Conservation (phyloP, 2,888 invertebrate species). For the Beris morrisii region DNA sequence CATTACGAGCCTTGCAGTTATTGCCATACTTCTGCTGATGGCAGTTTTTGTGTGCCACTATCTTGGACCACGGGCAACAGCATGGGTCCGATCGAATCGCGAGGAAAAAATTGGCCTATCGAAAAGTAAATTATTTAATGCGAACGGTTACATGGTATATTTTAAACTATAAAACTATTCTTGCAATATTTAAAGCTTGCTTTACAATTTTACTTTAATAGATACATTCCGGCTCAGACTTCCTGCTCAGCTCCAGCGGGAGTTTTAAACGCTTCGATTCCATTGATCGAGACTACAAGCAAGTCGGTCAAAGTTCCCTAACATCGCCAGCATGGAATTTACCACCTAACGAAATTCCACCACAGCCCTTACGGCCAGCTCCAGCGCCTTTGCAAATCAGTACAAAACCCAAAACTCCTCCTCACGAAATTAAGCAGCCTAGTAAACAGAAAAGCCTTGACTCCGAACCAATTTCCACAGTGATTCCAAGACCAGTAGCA, state of each 20-base stretch:
- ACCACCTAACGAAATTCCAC: slow-evolving; percentile 60
- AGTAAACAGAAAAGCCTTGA: slow-evolving; percentile 35
- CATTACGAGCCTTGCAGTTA: slow-evolving; percentile 49
- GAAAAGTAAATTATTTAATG: slow-evolving; percentile 61
- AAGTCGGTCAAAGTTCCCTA: slow-evolving; percentile 56
- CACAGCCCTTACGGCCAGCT: slow-evolving; percentile 67
- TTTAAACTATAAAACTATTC: background rate
- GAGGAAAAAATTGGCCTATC: slow-evolving; percentile 57
- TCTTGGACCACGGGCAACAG: slow-evolving; percentile 51
- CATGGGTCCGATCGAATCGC: slow-evolving; percentile 54
- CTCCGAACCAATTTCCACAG: slow-evolving; percentile 41
- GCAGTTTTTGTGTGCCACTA: slow-evolving; percentile 52
- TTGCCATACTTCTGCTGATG: slow-evolving; percentile 50
- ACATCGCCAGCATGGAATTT: slow-evolving; percentile 53
- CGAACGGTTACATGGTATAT: slow-evolving; percentile 68
- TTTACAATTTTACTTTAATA: slow-evolving; percentile 45
- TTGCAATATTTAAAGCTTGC: too few relatives aligned
- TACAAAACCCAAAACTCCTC: slow-evolving; percentile 30
- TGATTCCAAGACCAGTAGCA: slow-evolving; percentile 52
- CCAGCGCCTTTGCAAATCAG: slow-evolving; percentile 53
- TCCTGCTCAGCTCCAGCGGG: slow-evolving; percentile 63
- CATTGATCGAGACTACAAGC: slow-evolving; percentile 61
- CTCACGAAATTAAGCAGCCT: slow-evolving; percentile 25
- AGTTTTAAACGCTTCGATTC: slow-evolving; percentile 69
- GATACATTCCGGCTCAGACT: slow-evolving; percentile 68